Base-by-base conservation (phyloP, 2,888 invertebrate species). In the Pollenia labialis region DNA sequence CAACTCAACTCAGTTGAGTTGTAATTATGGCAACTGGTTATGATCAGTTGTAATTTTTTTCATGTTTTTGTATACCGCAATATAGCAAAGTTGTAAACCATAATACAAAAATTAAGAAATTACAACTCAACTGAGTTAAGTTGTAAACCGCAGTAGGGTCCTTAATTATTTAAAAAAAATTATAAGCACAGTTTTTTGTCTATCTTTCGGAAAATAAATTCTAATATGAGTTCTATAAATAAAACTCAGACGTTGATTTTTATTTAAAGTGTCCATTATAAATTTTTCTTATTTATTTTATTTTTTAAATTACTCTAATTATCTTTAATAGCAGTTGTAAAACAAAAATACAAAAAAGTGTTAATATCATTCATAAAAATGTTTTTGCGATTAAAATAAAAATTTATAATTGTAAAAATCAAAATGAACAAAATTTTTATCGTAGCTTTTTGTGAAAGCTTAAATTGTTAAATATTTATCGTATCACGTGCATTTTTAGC, bases 321-420 rank as follows among this genome's bases (percentile, higher is more conserved):
- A 56, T 56, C 23, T 18, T 56, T 23, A 23, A 56, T 56, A 23
- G 23, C 23, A 11, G 56, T 12, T 23, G 23, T 56, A 56, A 56
- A 56, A 18, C 23, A 56, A 56, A 23, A 56, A 56, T 23, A 56
- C 23, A 56, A 56, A 56, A 18, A 23, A 23, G 23, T 56, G 56
- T 56, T 23, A 23, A 56, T 9, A 56, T 4, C 40, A 32, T 58
- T 58, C 58, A 58, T 40, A 58, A 40, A 58, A 58, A 32, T 58
- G 32, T 32, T 40, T 58, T 32, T 58, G 32, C 12, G 58, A 40
- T 40, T 58, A 58, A 58, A 58, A 14, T 8, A 16, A 40, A 58
- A 58, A 58, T 58, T 14, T 32, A 40, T 40, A 14, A 10, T 3
- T 58, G 32, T 14, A 32, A 8, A 40, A 58, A 40, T 2, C 11